Base-by-base conservation (phyloP, 2,888 invertebrate genomes). In the Falcaria lacertinaria region DNA sequence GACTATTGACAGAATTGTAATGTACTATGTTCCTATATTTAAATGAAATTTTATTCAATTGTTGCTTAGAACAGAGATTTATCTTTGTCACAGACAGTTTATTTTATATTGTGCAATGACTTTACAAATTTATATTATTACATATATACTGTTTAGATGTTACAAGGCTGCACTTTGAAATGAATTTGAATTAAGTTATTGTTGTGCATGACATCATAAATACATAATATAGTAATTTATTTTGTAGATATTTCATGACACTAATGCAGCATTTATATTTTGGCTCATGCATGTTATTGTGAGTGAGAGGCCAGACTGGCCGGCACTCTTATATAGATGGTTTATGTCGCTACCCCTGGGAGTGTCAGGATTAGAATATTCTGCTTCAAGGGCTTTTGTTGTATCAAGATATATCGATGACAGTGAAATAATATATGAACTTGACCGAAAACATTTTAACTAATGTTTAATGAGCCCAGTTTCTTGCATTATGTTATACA, bases 11-110 rank as follows among this genome's bases (percentile, higher is more conserved):
- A 45, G 51, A 65, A 57, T 64, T 64, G 52, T 60, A 54, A 59
- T 64, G 57, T 67, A 62, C 60, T 60, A 69, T 76, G 75, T 80
- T 77, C 76, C 76, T 77, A 75, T 74, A 67, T 75, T 74, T 62
- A 69, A 72, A 11, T 28, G 11, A 28, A 28, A 72, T 79, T 74
- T 76, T 80, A 77, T 78, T 71, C 59, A 65, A 59, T 69, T 78
- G 73, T 80, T 81, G 72, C 69, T 74, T 59, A 69, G 60, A 74
- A 61, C 70, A 69, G 64, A 76, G 63, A 48, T 73, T 66, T 73
- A 70, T 71, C 52, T 57, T 64, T 72, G 72, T 73, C 68, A 54
- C 62, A 73, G 65, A 72, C 65, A 71, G 50, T 54, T 47, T 44
- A n/a, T n/a, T n/a, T n/a, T n/a, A 50, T 52, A 39, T 53, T 57